Evolutionary conservation across 1,140 invertebrate genomes (phyloP), one percentile per base, ranked within the genome.

Genomic region (Megalopta genalis): DNA sequence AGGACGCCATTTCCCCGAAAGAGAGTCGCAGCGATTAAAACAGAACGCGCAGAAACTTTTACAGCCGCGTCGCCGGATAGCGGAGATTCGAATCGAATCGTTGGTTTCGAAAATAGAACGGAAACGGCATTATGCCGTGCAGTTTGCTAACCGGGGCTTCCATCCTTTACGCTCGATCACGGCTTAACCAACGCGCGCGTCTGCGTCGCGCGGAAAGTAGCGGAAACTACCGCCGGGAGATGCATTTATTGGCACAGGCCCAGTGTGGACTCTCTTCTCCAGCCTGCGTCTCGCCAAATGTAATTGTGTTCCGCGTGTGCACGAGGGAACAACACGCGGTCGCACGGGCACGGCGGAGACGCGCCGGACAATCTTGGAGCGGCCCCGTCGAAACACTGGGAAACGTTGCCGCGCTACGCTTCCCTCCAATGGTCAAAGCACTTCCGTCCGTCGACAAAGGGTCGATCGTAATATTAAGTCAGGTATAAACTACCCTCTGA

Each of bases 391-490:
- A 63, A n/a, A 16, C 2, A 49, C 60, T 59, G 27, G 60, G 84
- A 84, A 75, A 42, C 39, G 12, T 42, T 71, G 60, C 79, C 70
- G 63, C 37, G 83, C 64, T 71, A 83, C 69, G 46, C 32, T 39
- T 68, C 83, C 72, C 71, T 80, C 80, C 69, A 76, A 65, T 62
- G 72, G 71, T 85, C 82, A 85, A 85, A 85, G 83, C 63, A 42
- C 69, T 78, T 84, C 83, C 66, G 67, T 46, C 49, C 27, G 39
- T 21, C 72, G 52, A 46, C 27, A 65, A 65, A 62, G 62, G 70
- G 39, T 49, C 66, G 39, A 12, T 57, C 18, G 46, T 25, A 54
- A 83, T 83, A 78, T 76, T 80, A 69, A 84, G 71, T 79, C 71
- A 80, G 71, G 77, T 85, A 80, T 80, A 72, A 80, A 80, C 77